Base-by-base conservation (phyloP, 2,113 vertebrate genomes). In the Neomonachus schauinslandi region DNA sequence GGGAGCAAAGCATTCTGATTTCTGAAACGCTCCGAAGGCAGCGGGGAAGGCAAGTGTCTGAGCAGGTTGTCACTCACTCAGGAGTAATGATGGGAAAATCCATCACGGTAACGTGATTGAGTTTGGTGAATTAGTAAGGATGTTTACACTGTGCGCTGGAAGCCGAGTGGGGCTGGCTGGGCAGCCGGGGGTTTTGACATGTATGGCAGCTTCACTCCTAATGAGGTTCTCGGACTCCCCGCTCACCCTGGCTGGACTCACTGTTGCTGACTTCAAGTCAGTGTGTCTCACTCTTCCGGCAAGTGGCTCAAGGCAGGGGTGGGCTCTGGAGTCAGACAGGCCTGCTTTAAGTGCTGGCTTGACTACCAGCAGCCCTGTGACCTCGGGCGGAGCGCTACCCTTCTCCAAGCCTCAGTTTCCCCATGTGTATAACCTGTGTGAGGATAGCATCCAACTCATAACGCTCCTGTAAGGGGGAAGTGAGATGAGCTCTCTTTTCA, bases 51-150 rank as follows among this genome's bases (percentile, higher is more conserved):
- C 84, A 42, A 97, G 88, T 96, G 96, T 97, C 97, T 96, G 96
- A 90, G 91, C 87, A 94, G 97, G 92, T 69, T 98, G 98, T 98
- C 98, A 98, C 97, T 98, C 98, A 98, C 96, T 96, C 97, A 79
- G 96, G 95, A 97, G 97, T 97, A 97, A 98, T 98, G 98, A 98
- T 97, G 94, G 97, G 98, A 98, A 98, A 98, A 98, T 98, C 98
- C 97, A 98, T 98, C 98, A 83, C 31, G 31, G 93, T 59, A 96
- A 76, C 95, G 94, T 97, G 97, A 98, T 91, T 96, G 97, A 98
- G 97, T 98, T 88, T 97, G 96, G 97, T 94, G 97, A 98, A 97
- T 98, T 98, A 98, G 97, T 55, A 28, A 94, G 98, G 97, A 81
- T 98, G 98, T 98, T 98, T 98, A 98, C 97, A 89, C 92, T 71